phyloP scores from a whole-genome alignment of 2,888 invertebrate species.

The Steinernema scapterisci region DNA sequence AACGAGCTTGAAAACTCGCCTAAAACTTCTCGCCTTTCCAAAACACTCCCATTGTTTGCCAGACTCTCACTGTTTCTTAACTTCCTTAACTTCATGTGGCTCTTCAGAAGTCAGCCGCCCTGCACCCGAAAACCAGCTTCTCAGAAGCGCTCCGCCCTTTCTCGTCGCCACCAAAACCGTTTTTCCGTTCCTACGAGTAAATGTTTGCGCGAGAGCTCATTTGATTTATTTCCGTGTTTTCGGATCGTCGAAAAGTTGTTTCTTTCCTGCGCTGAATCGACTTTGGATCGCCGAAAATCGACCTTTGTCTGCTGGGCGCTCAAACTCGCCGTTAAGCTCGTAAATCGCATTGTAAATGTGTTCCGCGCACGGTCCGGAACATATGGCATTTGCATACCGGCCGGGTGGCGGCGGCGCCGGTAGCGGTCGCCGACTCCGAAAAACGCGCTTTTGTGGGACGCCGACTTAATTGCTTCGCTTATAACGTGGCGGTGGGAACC shows the following conservation, averaged over 20 bases:
- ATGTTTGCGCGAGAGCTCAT: slow-evolving; percentile 11
- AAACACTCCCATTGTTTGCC: too few relatives aligned
- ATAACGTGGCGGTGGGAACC: slow-evolving; percentile 1
- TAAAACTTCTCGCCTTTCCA: too few relatives aligned
- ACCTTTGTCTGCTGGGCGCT: background rate
- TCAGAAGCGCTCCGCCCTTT: too few relatives aligned
- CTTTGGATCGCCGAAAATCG: background rate
- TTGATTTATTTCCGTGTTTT: slow-evolving; percentile 3
- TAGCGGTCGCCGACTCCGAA: background rate
- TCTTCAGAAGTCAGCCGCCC: too few relatives aligned
- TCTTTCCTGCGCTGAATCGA: background rate
- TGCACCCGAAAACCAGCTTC: too few relatives aligned
- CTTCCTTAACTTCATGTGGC: too few relatives aligned
- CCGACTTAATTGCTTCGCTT: slow-evolving; percentile 9
- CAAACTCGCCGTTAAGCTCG: slow-evolving; percentile 16
- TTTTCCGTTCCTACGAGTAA: background rate
- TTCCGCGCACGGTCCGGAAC: background rate
- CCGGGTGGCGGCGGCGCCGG: slow-evolving; percentile 9
- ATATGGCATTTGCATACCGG: slow-evolving; percentile 19
- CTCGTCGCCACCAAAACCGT: too few relatives aligned
- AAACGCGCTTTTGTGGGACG: slow-evolving; percentile 1
- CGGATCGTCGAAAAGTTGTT: background rate
- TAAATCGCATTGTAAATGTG: slow-evolving; percentile 26
- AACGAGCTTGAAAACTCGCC: too few relatives aligned
- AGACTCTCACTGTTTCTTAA: too few relatives aligned